Percentiles rank a stretch among this genome's conserved stretches.
These are phyloP conservation scores for Sitophilus oryzae DNA, from an alignment of 1,140 invertebrate genomes.

Conservation along the genomic window DNA sequence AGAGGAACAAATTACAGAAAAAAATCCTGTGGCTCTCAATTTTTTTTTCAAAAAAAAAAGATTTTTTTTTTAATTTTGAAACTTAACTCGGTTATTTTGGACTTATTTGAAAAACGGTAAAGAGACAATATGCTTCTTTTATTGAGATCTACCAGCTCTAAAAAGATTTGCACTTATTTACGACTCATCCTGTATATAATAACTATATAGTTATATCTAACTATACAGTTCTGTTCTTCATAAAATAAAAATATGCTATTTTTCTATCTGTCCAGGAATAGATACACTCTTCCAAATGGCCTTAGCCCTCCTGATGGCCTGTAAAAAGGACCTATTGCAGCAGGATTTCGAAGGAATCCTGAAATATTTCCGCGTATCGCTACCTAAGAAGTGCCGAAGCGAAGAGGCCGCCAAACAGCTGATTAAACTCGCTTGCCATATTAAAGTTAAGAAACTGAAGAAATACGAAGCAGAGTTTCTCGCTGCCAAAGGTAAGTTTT, in stretches of 20 bases:
- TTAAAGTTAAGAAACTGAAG: slow-evolving; percentile 91
- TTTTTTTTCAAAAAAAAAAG: too few species aligned
- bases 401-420: slow-evolving; percentile 84
- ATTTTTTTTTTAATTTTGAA: too few species aligned
- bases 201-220: too few species aligned
- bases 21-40: too few species aligned
- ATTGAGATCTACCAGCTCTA: too few species aligned
- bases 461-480: slow-evolving; percentile 95
- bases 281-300: slow-evolving; percentile 96
- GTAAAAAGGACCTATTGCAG: slow-evolving; percentile 86
- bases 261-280: slow-evolving; percentile 49
- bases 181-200: too few species aligned
- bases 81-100: too few species aligned
- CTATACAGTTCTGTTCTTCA: too few species aligned
- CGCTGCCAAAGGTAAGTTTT: slow-evolving; percentile 68
- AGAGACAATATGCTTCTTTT: too few species aligned
- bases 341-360: slow-evolving; percentile 96
- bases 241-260: not conserved
- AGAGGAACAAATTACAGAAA: too few species aligned
- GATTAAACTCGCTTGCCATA: slow-evolving; percentile 81
- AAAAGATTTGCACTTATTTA: too few species aligned
- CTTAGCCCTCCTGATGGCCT: slow-evolving; percentile 84
- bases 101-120: too few species aligned
- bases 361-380: slow-evolving; percentile 88
- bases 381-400: slow-evolving; percentile 93